Evolutionary conservation across 2,113 vertebrate genomes (phyloP).

Genomic region (Pteronura brasiliensis): DNA sequence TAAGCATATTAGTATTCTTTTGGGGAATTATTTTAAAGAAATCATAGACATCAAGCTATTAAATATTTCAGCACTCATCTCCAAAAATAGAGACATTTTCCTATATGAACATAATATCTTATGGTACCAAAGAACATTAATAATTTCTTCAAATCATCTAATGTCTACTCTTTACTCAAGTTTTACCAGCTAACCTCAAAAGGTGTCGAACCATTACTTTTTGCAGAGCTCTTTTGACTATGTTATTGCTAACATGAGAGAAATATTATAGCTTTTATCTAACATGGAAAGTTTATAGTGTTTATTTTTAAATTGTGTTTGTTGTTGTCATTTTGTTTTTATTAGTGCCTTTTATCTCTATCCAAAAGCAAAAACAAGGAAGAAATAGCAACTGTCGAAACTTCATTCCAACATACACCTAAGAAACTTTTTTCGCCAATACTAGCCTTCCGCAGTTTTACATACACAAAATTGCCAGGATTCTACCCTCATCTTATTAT

Average conservation of each 20-base stretch:
- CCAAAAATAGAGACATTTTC: background rate
- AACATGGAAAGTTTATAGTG: background rate
- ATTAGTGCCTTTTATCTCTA: background rate
- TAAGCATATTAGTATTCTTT: background rate
- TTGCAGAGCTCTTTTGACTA: background rate
- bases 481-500: background rate
- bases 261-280: background rate
- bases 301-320: background rate
- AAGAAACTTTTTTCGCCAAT: background rate
- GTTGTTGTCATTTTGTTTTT: background rate
- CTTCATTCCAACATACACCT: background rate
- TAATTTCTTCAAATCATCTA: background rate
- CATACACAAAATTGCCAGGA: background rate
- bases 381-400: background rate
- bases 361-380: background rate
- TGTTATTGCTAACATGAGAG: background rate
- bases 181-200: background rate
- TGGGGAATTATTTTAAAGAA: background rate
- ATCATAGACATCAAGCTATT: background rate
- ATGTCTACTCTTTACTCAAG: background rate
- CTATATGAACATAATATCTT: background rate
- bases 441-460: background rate
- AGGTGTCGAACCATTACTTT: background rate
- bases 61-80: background rate
- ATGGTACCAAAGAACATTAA: background rate